Evolutionary conservation across 1,140 invertebrate genomes (phyloP), one percentile per base, ranked within the genome.

Genomic region (Drosophila tropicalis): DNA sequence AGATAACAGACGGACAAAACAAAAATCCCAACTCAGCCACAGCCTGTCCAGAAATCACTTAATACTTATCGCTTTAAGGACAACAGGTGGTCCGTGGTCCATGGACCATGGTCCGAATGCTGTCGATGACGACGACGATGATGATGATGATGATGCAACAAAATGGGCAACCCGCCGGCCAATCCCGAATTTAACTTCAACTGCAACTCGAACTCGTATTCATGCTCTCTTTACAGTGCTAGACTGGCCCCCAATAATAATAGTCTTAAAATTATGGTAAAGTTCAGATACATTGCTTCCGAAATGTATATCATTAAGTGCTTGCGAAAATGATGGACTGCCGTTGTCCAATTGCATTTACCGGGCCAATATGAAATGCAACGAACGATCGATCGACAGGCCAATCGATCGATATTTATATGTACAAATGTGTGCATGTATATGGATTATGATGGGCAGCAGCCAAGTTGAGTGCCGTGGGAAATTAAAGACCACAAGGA

Each of bases 271-370:
- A 86, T 86, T 86, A 81, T 79, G 75, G 79, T 80, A 82, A 89
- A 89, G 80, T 87, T 89, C 84, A 80, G 80, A 70, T 87, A 56
- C 76, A 89, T 81, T 89, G 84, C 84, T 87, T 81, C 84, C 76
- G 80, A 87, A 87, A 87, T 87, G 77, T 87, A 89, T 87, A 87
- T 87, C 73, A 87, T 87, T 87, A 87, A 64, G 61, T 72, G 84
- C 55, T 74, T 80, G 82, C 78, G 70, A 70, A 87, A 83, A 87
- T 87, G 83, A 87, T 80, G 79, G 76, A 83, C 83, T 79, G 83
- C 75, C 75, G 57, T 63, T 78, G 82, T 75, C 81, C 67, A 72
- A 51, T 76, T 67, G 70, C 81, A 79, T 79, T 82, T 77, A 74
- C 44, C 19, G 60, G 51, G 17, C 57, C 56, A 39, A 60, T 68